A percentile compares a stretch with the other conserved stretches of the same genome.
phyloP scores from a whole-genome alignment of 2,888 invertebrate genomes.

The Merodon equestris region DNA sequence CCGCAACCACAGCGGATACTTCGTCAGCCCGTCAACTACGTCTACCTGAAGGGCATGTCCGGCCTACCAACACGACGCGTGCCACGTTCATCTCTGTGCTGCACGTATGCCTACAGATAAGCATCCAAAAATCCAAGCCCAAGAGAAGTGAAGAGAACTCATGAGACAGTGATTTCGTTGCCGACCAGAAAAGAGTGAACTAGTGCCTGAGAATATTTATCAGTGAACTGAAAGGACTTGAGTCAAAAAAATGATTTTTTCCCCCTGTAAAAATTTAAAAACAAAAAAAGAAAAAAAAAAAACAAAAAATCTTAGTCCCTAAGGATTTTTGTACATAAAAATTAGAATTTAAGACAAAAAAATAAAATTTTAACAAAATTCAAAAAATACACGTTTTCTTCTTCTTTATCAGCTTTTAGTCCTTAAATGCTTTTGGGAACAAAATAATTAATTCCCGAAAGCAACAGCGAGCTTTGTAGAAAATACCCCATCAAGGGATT shows the following conservation, averaged over 20 bases:
- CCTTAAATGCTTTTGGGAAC: neutral
- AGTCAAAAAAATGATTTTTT: constrained; percentile 34
- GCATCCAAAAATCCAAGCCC: constrained; percentile 25
- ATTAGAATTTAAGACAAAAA: constrained; percentile 34
- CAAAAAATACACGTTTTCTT: constrained; percentile 5
- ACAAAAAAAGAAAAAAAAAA: constrained; percentile 18
- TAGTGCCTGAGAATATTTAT: constrained; percentile 73
- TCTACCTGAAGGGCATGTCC: constrained; percentile 88
- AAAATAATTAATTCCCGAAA: neutral
- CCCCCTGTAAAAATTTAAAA: constrained; percentile 5
- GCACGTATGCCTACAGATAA: constrained; percentile 75
- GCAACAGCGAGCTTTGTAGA: neutral
- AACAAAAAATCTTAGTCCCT: constrained; percentile 51
- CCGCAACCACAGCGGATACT: constrained; percentile 85
- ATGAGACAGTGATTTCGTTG: constrained; percentile 60
- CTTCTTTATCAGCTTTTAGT: neutral
- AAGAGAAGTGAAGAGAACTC: neutral
- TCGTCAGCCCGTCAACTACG: constrained; percentile 88
- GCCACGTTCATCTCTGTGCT: constrained; percentile 81
- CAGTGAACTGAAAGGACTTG: constrained; percentile 57
- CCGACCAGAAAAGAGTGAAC: constrained; percentile 70
- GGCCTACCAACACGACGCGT: constrained; percentile 90
- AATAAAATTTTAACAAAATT: constrained; percentile 41
- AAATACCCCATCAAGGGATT: constrained; percentile 22
- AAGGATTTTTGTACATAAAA: constrained; percentile 63